Evolutionary conservation across 2,888 invertebrate genomes (phyloP), one percentile per base, ranked within the genome.

Genomic region (Drosophila melanocephala): DNA sequence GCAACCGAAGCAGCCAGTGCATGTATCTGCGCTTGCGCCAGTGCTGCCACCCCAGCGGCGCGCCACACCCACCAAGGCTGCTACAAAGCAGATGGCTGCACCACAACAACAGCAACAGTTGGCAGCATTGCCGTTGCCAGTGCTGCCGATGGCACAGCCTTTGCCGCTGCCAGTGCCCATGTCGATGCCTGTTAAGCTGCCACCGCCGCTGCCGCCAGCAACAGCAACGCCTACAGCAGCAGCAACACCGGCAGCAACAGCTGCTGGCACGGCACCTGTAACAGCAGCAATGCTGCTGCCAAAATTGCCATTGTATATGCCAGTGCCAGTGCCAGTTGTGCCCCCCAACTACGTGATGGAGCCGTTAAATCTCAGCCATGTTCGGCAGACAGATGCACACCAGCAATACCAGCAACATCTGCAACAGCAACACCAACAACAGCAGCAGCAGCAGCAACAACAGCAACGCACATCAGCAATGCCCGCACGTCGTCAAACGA

Each of bases 401-500:
- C 69, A 50, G 14, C 64, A 57, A 55, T 67, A 68, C 5, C 72
- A 77, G 42, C 62, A 37, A 12, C 63, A 35, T 26, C 35, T 32
- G 5, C 70, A 70, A 19, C 70, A 81, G 16, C 75, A 72, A 1
- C 66, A 63, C 3, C 63, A 67, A 3, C 59, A 58, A 3, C 61
- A 65, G 1, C 70, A 62, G 4, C 71, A 22, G 22, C 22, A 64
- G 1, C 71, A 52, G 9, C 56, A 69, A 19, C 74, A 72, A 3
- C 67, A 75, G 5, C 73, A 81, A 53, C 79, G 89, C 7, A 26
- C 64, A 28, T 28, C 83, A 6, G 79, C 86, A 19, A 79, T 91
- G 61, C 91, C 91, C 0, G 74, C 83, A 19, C 84, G 92, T 57
- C 77, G 93, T 58, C 92, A 92, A 81, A 92, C 92, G 12, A 92